Percentiles rank a stretch among this genome's conserved stretches.
These are phyloP conservation scores for Sclerodermus sp. DNA, from an alignment of 2,888 invertebrate species.

Conservation along the genomic window DNA sequence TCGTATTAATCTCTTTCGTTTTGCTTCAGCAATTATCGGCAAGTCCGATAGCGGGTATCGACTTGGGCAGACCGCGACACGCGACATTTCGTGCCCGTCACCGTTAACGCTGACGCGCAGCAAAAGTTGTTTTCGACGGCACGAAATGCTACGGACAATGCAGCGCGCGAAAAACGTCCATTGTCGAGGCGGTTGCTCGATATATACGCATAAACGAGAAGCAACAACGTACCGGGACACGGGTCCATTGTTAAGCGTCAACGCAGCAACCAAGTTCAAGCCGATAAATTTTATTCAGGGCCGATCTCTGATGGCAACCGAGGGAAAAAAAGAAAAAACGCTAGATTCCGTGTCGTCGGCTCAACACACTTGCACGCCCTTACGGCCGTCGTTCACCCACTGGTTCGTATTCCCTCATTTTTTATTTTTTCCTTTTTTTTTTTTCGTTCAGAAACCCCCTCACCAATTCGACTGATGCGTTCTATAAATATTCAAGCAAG, in stretches of 20 bases:
- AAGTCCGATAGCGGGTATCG: too few species aligned
- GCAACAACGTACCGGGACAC: background rate
- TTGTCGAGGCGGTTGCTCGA: background rate
- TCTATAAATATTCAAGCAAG: constrained; percentile 24
- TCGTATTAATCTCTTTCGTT: too few species aligned
- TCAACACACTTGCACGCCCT: background rate
- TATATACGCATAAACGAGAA: too few species aligned
- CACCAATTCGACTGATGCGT: background rate
- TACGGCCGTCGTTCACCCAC: background rate
- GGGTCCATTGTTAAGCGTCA: background rate
- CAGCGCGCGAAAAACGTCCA: background rate
- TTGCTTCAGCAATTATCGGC: too few species aligned
- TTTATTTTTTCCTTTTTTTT: background rate
- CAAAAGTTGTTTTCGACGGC: background rate
- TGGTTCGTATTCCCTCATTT: background rate
- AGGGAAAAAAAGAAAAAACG: background rate
- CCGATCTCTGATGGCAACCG: background rate
- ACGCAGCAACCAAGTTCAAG: background rate
- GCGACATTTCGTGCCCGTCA: background rate
- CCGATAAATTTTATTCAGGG: background rate
- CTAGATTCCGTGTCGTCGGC: background rate
- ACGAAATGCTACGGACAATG: background rate
- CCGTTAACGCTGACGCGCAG: background rate
- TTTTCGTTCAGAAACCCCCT: background rate
- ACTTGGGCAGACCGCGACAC: background rate